A percentile compares a stretch with the other conserved stretches of the same genome.
Evolutionary conservation across 2,113 vertebrate species (phyloP).

Genomic region (Cynopterus brachyotis): DNA sequence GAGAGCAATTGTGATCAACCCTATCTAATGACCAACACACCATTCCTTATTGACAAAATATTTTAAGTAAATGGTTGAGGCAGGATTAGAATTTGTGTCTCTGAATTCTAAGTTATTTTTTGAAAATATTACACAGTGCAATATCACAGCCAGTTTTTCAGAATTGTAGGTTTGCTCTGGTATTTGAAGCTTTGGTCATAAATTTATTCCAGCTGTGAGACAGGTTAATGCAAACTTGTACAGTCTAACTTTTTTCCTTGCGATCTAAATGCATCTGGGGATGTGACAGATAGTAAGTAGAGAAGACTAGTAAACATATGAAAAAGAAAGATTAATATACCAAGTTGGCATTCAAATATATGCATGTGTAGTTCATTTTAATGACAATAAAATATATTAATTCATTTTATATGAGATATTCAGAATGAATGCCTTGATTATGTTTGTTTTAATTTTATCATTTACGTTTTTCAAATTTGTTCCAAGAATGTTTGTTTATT

Average conservation of each 20-base stretch:
- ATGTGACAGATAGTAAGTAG: neutral
- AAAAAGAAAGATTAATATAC: neutral
- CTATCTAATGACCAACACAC: neutral
- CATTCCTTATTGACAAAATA: neutral
- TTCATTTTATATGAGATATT: constrained; percentile 41
- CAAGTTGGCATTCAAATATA: constrained; percentile 11
- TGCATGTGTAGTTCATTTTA: constrained; percentile 22
- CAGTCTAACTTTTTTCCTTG: neutral
- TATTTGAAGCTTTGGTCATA: neutral
- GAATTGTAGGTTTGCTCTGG: neutral
- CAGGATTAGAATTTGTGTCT: neutral
- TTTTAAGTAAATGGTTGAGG: neutral
- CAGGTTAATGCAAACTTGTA: neutral
- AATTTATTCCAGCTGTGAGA: neutral
- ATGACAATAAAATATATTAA: constrained; percentile 26
- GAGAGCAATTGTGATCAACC: neutral
- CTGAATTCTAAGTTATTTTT: neutral
- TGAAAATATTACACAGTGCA: neutral
- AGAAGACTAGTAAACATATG: neutral
- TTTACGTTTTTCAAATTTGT: neutral
- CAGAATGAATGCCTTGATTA: constrained; percentile 59
- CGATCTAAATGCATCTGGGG: neutral
- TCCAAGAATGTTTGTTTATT: neutral
- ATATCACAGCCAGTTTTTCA: neutral
- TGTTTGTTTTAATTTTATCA: constrained; percentile 41